Conservation (phyloP, 2,888 invertebrate genomes). For the Alloplasta piceator region DNA sequence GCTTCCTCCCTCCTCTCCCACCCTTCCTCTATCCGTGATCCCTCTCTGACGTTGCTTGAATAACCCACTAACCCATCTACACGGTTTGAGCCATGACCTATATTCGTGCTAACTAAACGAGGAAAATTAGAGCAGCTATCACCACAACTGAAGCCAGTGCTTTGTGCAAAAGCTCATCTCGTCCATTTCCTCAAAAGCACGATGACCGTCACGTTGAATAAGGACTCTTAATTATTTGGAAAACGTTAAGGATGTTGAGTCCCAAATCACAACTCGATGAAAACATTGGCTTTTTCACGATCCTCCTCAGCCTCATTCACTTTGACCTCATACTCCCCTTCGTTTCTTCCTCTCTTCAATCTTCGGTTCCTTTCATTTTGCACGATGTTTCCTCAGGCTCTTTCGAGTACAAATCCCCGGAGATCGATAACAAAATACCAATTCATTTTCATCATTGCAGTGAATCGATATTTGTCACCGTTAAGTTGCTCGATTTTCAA, state of each 20-base stretch:
- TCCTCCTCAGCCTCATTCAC: slow-evolving; percentile 8
- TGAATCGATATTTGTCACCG: slow-evolving; percentile 2
- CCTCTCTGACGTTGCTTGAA: not conserved
- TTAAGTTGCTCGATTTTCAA: too few relatives aligned
- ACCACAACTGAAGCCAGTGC: slow-evolving; percentile 22
- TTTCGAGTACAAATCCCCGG: slow-evolving; percentile 22
- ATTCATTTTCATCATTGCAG: slow-evolving; percentile 8
- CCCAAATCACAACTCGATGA: slow-evolving; percentile 66
- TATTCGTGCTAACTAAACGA: slow-evolving; percentile 1
- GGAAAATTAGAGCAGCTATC: slow-evolving; percentile 19
- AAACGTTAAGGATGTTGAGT: too few relatives aligned
- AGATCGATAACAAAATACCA: slow-evolving; percentile 44
- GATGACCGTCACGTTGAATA: too few relatives aligned
- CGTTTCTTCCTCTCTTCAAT: slow-evolving; percentile 5
- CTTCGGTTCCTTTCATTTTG: not conserved
- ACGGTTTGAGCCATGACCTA: slow-evolving; percentile 1
- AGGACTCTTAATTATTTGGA: too few relatives aligned
- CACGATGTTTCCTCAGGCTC: not conserved
- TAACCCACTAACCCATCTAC: slow-evolving; percentile 12
- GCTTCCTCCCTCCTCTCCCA: slow-evolving; percentile 15
- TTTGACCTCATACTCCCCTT: not conserved
- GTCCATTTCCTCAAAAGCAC: not conserved
- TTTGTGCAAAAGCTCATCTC: slow-evolving; percentile 15
- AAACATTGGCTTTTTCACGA: slow-evolving; percentile 55
- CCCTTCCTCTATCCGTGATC: not conserved